Conservation (phyloP, 2,113 vertebrate genomes). For the Terrapene triunguis region DNA sequence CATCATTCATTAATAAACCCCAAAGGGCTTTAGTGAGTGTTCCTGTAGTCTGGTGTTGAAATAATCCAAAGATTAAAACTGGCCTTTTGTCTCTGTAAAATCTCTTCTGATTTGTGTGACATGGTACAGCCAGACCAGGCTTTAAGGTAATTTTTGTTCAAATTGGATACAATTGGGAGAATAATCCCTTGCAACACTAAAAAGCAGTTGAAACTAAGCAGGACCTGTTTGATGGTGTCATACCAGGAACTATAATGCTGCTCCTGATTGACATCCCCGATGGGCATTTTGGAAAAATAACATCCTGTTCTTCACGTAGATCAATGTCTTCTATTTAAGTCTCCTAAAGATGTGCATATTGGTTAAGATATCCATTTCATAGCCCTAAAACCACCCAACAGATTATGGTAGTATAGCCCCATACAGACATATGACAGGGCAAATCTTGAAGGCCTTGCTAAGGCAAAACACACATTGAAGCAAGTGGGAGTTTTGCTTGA, state of each 20-base stretch:
- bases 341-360: background rate
- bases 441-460: background rate
- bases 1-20: background rate
- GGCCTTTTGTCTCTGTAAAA: background rate
- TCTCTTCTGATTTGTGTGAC: background rate
- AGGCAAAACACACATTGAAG: background rate
- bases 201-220: background rate
- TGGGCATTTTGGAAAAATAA: rapidly evolving
- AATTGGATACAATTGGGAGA: background rate
- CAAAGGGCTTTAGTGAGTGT: background rate
- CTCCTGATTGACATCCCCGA: background rate
- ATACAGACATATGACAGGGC: background rate
- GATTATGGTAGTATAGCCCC: background rate
- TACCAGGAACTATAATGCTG: background rate
- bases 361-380: background rate
- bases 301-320: background rate
- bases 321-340: background rate
- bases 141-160: background rate
- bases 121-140: rapidly evolving
- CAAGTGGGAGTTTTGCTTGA: background rate
- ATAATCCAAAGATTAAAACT: background rate
- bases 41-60: background rate
- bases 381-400: background rate
- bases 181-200: background rate
- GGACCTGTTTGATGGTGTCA: background rate